Evolutionary conservation across 2,113 vertebrate genomes (phyloP).

Genomic region (Cyanoliseus patagonus): DNA sequence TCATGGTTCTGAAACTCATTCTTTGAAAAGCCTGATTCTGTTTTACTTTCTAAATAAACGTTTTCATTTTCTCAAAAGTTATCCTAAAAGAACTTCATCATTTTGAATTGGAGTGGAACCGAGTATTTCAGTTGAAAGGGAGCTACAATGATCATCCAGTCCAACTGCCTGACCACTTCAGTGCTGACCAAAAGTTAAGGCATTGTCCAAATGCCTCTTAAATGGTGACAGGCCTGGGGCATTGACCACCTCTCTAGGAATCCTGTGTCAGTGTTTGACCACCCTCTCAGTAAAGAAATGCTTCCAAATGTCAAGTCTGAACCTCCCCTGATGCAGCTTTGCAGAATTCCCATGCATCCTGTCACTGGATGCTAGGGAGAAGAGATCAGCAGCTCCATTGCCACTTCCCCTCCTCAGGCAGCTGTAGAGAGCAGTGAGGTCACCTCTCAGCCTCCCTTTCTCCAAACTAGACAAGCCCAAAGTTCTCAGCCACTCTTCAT

Average conservation of each 20-base stretch:
- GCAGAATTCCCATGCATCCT: fast-evolving
- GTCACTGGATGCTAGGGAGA: neutral
- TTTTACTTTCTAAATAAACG: neutral
- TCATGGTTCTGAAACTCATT: neutral
- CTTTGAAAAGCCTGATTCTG: neutral
- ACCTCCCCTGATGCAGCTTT: neutral
- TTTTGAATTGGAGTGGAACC: neutral
- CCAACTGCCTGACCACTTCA: neutral
- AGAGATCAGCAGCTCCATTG: neutral
- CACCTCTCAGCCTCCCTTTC: neutral
- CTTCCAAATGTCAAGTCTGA: neutral
- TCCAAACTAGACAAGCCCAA: neutral
- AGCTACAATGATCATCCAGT: too few relatives aligned
- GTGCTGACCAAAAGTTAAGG: neutral
- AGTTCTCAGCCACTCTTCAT: too few relatives aligned
- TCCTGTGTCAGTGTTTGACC: neutral
- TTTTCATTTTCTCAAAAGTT: neutral
- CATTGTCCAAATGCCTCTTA: neutral
- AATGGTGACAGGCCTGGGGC: neutral
- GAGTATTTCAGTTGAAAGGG: neutral
- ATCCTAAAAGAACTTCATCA: neutral
- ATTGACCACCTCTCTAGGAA: neutral
- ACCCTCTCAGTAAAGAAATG: neutral
- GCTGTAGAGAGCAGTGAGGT: neutral
- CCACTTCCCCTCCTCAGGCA: neutral